Evolutionary conservation across 2,888 invertebrate genomes (phyloP), one percentile per base, ranked within the genome.

Genomic region (Steinernema carpocapsae): DNA sequence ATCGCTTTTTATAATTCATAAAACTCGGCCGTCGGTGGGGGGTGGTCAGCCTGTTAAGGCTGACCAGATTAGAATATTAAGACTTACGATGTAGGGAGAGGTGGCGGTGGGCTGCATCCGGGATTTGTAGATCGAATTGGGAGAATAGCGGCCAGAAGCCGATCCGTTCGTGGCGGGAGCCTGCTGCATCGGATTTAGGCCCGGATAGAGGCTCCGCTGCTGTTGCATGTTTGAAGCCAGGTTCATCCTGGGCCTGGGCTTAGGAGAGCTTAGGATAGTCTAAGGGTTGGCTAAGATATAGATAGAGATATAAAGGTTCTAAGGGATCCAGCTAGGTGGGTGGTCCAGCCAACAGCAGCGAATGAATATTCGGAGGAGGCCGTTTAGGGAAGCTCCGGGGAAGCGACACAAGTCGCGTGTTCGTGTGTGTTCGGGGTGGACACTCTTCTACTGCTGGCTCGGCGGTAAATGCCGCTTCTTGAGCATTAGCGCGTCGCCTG

Each of bases 111-210:
- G 56, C 26, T 56, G 56, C 56, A 56, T 56, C n/a, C 56, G 56
- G 24, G 56, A 56, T 26, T 56, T 56, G 56, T 56, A 56, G 26
- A 56, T 22, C 56, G 56, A 56, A 19, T 56, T 56, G 26, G 56
- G 56, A 22, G 56, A 56, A 26, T 56, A 56, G 26, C 56, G 22
- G 26, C 56, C 56, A 6, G 12, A 6, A 10, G 51, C 6, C 24
- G 56, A 3, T 22, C 24, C 19, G 26, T 22, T 24, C 10, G 3
- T 6, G 26, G 56, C 56, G 14, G 43, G 10, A 14, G 10, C 43
- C 56, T 56, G 56, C 56, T 56, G 56, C 79, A 91, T 88, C 51
- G 92, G 91, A 83, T 77, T 77, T 70, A 77, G 72, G 26, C 70
- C 51, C 42, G 78, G 78, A 59, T 77, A 77, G 59, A 77, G 72